Conservation (phyloP, 2,888 invertebrate species). For the Synergus gifuensis region DNA sequence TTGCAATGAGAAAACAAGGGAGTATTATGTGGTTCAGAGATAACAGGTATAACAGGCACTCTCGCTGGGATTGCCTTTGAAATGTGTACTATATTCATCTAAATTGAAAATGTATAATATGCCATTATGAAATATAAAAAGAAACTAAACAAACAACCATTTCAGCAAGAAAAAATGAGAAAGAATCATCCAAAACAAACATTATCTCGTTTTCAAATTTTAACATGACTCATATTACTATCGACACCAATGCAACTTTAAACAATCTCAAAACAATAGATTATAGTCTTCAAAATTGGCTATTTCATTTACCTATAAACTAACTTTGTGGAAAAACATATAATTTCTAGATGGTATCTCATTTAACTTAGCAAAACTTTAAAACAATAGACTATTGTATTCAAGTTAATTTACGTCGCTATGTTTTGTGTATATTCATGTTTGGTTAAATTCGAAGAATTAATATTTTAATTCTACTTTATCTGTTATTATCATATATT, state of each 20-base stretch:
- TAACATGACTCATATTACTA: too few relatives aligned
- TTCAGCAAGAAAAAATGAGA: neutral
- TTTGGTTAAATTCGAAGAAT: neutral
- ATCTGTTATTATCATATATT: neutral
- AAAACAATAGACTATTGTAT: neutral
- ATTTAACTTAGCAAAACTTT: neutral
- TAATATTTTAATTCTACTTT: neutral
- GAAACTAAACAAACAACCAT: neutral
- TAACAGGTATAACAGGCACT: slow-evolving; percentile 27
- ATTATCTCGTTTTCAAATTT: too few relatives aligned
- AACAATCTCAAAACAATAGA: neutral
- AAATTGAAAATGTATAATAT: neutral
- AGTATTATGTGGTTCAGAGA: slow-evolving; percentile 32
- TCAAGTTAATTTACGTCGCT: neutral
- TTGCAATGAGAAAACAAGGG: slow-evolving; percentile 36
- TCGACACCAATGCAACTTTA: neutral
- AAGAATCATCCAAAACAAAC: neutral
- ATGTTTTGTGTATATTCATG: too few relatives aligned
- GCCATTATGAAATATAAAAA: neutral
- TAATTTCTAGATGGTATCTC: neutral
- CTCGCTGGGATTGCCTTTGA: slow-evolving; percentile 6
- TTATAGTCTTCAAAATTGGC: neutral
- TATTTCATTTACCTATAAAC: neutral
- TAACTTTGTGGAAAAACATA: neutral
- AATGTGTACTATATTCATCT: neutral